Evolutionary conservation across 2,888 invertebrate species (phyloP).

Genomic region (Macrophya alboannulata): DNA sequence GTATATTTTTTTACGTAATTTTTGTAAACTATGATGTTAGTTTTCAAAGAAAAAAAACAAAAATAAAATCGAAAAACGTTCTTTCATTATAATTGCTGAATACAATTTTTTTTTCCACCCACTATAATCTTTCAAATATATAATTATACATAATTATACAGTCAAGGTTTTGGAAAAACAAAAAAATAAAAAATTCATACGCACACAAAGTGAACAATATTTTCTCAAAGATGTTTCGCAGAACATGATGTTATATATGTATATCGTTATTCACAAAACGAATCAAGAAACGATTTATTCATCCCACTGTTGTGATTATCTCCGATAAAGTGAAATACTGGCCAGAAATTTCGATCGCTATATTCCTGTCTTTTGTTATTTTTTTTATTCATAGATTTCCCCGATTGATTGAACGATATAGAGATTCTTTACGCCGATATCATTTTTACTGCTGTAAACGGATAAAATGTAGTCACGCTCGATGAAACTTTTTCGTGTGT

Average conservation of each 20-base stretch:
- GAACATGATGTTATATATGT: not conserved
- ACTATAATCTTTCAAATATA: not conserved
- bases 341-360: not conserved
- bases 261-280: not conserved
- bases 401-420: not conserved
- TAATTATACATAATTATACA: no score
- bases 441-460: not conserved
- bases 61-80: not conserved
- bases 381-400: not conserved
- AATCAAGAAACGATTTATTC: not conserved
- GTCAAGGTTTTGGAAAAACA: not conserved
- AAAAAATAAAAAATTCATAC: conserved; percentile 4
- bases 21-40: not conserved
- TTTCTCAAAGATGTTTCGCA: conserved; percentile 3
- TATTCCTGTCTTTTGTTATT: not conserved
- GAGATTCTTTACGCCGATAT: not conserved
- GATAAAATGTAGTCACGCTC: conserved; percentile 17
- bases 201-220: conserved; percentile 19
- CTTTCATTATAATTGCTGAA: not conserved
- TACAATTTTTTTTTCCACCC: not conserved
- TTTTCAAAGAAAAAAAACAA: not conserved
- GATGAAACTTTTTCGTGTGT: conserved; percentile 6
- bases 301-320: not conserved
- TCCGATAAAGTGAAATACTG: not conserved
- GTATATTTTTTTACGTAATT: not conserved